These are phyloP conservation scores for Arrhopalites spinosus DNA, from an alignment of 2,888 invertebrate species.

Conservation along the genomic window DNA sequence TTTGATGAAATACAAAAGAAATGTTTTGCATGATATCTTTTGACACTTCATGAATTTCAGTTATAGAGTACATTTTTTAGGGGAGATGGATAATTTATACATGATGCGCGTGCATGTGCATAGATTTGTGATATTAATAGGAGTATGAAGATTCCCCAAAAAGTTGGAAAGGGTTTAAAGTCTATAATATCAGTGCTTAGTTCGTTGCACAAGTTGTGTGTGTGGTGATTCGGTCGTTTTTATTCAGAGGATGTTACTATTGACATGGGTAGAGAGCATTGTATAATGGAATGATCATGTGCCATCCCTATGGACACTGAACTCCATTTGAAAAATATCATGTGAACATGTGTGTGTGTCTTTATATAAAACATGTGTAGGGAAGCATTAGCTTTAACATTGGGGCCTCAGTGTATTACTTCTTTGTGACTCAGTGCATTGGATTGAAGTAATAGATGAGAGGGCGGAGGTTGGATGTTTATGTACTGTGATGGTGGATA, in stretches of 20 bases:
- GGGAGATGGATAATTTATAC: too few relatives aligned
- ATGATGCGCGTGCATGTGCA: background rate
- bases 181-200: background rate
- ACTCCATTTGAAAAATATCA: conserved; percentile 32
- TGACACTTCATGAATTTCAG: too few relatives aligned
- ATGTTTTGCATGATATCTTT: background rate
- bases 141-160: background rate
- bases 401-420: background rate
- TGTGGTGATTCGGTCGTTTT: conserved; percentile 20
- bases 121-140: background rate
- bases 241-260: conserved; percentile 19
- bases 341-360: conserved; percentile 11
- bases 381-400: background rate
- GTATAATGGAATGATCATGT: conserved; percentile 32
- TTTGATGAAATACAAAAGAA: too few relatives aligned
- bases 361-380: background rate
- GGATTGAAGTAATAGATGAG: conserved; percentile 20
- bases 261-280: conserved; percentile 20
- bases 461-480: conserved; percentile 31
- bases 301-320: conserved; percentile 25
- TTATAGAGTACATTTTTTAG: too few relatives aligned
- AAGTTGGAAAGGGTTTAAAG: background rate
- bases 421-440: background rate
- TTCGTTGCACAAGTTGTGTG: conserved; percentile 3
- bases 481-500: conserved; percentile 28